These are phyloP conservation scores for Uria aalge DNA, from an alignment of 2,113 vertebrate species.

Conservation along the genomic window DNA sequence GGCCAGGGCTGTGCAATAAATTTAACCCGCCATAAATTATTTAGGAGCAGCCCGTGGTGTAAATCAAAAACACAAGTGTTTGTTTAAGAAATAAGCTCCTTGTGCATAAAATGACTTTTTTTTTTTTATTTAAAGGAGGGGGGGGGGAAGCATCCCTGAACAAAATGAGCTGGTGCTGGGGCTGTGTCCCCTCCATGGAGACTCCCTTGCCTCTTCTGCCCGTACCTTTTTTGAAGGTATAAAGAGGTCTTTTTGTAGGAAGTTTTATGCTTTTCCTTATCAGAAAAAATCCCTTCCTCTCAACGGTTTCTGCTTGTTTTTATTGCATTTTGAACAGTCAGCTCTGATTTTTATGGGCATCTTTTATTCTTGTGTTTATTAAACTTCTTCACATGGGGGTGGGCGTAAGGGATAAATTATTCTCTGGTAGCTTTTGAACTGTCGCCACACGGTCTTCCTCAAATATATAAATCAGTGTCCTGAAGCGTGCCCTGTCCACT, in stretches of 20 bases:
- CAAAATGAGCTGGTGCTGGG: not conserved
- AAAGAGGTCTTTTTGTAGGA: not conserved
- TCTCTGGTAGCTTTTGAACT: not conserved
- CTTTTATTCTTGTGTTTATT: slow-evolving; percentile 65
- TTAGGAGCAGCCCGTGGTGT: slow-evolving; percentile 87
- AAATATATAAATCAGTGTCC: not conserved
- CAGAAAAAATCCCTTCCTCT: slow-evolving; percentile 14
- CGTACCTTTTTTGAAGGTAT: not conserved
- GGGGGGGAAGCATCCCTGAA: not conserved
- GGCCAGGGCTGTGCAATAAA: slow-evolving; percentile 88
- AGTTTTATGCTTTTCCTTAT: slow-evolving; percentile 34
- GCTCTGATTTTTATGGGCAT: slow-evolving; percentile 58
- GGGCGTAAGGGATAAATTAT: slow-evolving; percentile 9
- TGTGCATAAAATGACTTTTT: slow-evolving; percentile 75
- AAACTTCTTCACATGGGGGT: slow-evolving; percentile 35
- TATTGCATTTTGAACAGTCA: slow-evolving; percentile 54
- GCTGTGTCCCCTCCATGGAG: not conserved
- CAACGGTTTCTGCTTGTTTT: slow-evolving; percentile 29
- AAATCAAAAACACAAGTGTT: slow-evolving; percentile 87
- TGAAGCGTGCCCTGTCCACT: not conserved
- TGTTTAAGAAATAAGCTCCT: slow-evolving; percentile 85
- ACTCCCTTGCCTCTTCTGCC: not conserved
- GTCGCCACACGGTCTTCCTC: not conserved
- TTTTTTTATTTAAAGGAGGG: not conserved
- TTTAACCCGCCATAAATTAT: slow-evolving; percentile 94